A percentile compares a stretch with the other conserved stretches of the same genome.
Evolutionary conservation across 1,140 invertebrate genomes (phyloP).

Genomic region (Pseudomyrmex flavicornis): DNA sequence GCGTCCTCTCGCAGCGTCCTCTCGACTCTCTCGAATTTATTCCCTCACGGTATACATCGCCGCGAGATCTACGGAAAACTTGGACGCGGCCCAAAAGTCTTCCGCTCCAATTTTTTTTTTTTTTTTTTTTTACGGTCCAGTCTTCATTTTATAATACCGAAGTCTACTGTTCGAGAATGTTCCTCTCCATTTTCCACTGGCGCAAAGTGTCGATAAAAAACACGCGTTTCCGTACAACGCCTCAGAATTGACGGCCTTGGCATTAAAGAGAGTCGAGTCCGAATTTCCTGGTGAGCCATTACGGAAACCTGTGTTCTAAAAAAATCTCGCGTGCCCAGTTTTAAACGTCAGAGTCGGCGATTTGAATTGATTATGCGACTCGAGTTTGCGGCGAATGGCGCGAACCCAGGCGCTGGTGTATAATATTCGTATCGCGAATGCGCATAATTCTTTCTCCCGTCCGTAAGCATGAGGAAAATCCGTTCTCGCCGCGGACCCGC

Average conservation of each 20-base stretch:
- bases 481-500: constrained; percentile 19
- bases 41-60: constrained; percentile 28
- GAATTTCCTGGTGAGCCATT: constrained; percentile 1
- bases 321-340: not conserved
- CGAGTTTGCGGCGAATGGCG: constrained; percentile 24
- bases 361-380: constrained; percentile 42
- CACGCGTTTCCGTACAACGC: constrained; percentile 55
- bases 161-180: constrained; percentile 50
- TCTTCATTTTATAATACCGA: constrained; percentile 57
- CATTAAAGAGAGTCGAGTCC: constrained; percentile 2
- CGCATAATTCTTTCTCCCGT: constrained; percentile 48
- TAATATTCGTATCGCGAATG: constrained; percentile 27
- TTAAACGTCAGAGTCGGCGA: not conserved
- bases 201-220: constrained; percentile 54
- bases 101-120: constrained; percentile 19
- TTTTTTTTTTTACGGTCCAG: constrained; percentile 46
- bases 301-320: not conserved
- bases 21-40: constrained; percentile 41
- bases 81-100: constrained; percentile 51
- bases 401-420: too few species aligned
- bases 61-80: constrained; percentile 41
- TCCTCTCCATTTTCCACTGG: constrained; percentile 40
- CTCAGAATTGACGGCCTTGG: constrained; percentile 13
- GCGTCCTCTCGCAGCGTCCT: constrained; percentile 56
- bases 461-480: constrained; percentile 40